phyloP scores from a whole-genome alignment of 2,797 vertebrate species.

The Apogon talboti region DNA sequence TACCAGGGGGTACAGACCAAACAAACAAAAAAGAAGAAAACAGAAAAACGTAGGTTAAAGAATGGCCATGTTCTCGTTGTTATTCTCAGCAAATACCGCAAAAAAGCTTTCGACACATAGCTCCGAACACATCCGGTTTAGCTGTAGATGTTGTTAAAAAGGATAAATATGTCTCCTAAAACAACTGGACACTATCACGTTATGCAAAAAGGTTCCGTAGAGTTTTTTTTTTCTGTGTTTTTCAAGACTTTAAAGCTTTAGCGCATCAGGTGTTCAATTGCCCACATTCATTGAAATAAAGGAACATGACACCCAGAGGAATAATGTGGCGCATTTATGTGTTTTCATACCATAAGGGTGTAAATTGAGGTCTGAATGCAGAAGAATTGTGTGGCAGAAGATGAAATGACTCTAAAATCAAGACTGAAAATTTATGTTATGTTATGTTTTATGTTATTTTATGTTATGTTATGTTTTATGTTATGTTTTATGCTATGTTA shows the following conservation, averaged over 20 bases:
- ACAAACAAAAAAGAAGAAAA: background rate
- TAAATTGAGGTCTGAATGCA: background rate
- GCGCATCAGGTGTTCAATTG: too few species aligned
- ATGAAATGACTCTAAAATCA: background rate
- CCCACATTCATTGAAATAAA: too few species aligned
- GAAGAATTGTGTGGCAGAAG: background rate
- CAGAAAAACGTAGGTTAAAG: background rate
- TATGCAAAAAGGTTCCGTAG: too few species aligned
- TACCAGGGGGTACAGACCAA: background rate
- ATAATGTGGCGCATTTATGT: background rate
- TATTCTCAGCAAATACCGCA: constrained; percentile 7
- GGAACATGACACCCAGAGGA: background rate
- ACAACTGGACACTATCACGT: too few species aligned
- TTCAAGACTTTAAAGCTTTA: too few species aligned
- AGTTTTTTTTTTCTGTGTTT: too few species aligned
- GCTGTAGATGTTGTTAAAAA: background rate
- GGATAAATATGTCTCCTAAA: too few species aligned
- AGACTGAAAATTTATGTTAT: too few species aligned
- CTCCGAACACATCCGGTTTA: background rate
- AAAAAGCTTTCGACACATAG: background rate
- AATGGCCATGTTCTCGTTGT: constrained; percentile 3
- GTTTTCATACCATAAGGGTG: background rate
- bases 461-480: too few species aligned
- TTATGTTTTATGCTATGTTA: too few species aligned
- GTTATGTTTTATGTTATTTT: too few species aligned